Percentiles rank a stretch among this genome's conserved stretches.
Evolutionary conservation across 1,140 invertebrate genomes (phyloP).

Genomic region (Propsilocerus akamusi): DNA sequence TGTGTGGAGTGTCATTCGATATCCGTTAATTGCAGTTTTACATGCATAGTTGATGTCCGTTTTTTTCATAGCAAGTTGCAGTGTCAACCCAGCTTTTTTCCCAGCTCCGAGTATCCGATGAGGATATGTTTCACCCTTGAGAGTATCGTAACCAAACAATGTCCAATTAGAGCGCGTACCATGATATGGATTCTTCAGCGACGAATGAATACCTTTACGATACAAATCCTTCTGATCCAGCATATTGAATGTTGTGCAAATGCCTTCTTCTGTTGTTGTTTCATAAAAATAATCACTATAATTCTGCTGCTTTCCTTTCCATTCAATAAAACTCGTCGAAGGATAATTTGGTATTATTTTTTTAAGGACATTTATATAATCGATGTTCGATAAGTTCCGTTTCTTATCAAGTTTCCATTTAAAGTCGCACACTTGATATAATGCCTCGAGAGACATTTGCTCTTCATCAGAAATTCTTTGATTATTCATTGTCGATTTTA

Average conservation of each 20-base stretch:
- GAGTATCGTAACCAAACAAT: not conserved
- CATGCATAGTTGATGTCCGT: not conserved
- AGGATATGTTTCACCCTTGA: not conserved
- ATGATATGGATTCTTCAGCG: no score
- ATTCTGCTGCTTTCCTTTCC: no score
- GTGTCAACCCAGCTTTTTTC: not conserved
- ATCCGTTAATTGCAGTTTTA: not conserved
- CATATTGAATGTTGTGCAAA: not conserved
- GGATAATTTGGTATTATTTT: no score
- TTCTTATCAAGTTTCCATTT: not conserved
- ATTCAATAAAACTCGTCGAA: no score
- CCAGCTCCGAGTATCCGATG: not conserved
- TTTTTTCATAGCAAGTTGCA: not conserved
- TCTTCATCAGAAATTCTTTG: not conserved
- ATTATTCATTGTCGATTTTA: not conserved
- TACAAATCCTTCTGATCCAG: not conserved
- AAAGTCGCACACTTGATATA: not conserved
- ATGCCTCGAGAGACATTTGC: not conserved
- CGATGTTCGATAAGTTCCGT: not conserved
- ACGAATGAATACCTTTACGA: not conserved
- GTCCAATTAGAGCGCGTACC: no score
- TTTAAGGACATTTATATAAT: not conserved
- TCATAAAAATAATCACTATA: not conserved
- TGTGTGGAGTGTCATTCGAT: constrained; percentile 32
- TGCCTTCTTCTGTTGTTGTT: not conserved